Conservation (phyloP, 2,888 invertebrate species). For the Melikaiella ostensackeni region DNA sequence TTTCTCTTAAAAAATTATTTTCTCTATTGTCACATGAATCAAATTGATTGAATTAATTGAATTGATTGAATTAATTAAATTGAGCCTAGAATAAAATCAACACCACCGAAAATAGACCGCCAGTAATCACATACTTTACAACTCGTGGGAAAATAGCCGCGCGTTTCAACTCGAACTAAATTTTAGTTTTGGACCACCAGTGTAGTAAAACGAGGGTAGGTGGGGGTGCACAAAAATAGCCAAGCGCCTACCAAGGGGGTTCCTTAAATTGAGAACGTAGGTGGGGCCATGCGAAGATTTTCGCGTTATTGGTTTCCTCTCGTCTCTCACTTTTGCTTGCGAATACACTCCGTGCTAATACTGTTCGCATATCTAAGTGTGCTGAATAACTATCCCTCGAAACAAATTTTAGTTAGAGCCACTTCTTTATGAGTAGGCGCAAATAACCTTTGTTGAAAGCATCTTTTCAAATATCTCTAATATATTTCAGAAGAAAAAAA, state of each 20-base stretch:
- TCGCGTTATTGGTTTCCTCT: conserved; percentile 35
- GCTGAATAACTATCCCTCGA: background rate
- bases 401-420: background rate
- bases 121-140: conserved; percentile 9
- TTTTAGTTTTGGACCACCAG: conserved; percentile 59
- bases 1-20: background rate
- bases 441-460: background rate
- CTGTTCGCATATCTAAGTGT: background rate
- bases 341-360: conserved; percentile 1
- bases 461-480: background rate
- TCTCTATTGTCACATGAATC: background rate
- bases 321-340: background rate
- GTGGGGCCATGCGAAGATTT: conserved; percentile 55
- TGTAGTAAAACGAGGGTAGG: conserved; percentile 49
- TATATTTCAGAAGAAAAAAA: background rate
- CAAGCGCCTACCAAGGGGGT: conserved; percentile 43
- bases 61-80: background rate
- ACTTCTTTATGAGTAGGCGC: background rate
- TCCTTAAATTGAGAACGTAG: conserved; percentile 53
- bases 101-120: background rate
- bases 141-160: conserved; percentile 41
- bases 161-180: conserved; percentile 60
- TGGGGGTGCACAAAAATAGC: conserved; percentile 44
- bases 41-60: background rate
- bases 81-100: background rate